These are phyloP conservation scores for Microdon myrmicae DNA, from an alignment of 2,888 invertebrate species.

Conservation along the genomic window DNA sequence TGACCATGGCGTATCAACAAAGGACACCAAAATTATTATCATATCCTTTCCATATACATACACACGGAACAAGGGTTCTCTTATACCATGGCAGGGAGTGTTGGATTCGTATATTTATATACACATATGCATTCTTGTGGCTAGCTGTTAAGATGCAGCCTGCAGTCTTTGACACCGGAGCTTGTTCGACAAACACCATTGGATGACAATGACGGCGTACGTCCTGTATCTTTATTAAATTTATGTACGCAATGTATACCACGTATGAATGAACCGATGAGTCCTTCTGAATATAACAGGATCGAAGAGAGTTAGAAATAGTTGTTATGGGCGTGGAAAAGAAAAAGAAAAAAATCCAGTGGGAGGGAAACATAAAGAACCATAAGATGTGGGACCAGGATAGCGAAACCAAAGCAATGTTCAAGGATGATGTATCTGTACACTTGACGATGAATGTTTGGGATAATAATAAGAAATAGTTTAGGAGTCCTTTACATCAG, in stretches of 20 bases:
- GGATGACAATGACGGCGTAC: constrained; percentile 28
- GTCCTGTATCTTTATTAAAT: constrained; percentile 52
- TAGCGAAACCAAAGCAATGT: not conserved
- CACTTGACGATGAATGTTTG: constrained; percentile 43
- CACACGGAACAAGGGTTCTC: no score
- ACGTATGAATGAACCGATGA: constrained; percentile 27
- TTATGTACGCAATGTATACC: constrained; percentile 20
- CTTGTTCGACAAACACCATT: constrained; percentile 34
- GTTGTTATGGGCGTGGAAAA: no score
- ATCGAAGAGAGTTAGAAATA: no score
- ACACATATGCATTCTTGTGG: constrained; percentile 2
- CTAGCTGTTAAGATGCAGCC: no score
- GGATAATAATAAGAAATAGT: constrained; percentile 53
- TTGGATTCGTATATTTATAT: no score
- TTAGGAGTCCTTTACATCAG: constrained; percentile 52
- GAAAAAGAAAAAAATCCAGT: no score
- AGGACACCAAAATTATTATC: constrained; percentile 49
- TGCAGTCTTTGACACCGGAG: constrained; percentile 19
- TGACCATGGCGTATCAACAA: constrained; percentile 43
- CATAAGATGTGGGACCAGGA: constrained; percentile 21
- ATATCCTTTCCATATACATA: constrained; percentile 39
- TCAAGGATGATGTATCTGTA: constrained; percentile 39
- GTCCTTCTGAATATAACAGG: no score
- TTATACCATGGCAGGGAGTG: constrained; percentile 2
- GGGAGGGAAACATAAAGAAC: no score